Percentiles rank a stretch among this genome's conserved stretches.
These are phyloP conservation scores for Rhineura floridana DNA, from an alignment of 2,113 vertebrate species.

Conservation along the genomic window DNA sequence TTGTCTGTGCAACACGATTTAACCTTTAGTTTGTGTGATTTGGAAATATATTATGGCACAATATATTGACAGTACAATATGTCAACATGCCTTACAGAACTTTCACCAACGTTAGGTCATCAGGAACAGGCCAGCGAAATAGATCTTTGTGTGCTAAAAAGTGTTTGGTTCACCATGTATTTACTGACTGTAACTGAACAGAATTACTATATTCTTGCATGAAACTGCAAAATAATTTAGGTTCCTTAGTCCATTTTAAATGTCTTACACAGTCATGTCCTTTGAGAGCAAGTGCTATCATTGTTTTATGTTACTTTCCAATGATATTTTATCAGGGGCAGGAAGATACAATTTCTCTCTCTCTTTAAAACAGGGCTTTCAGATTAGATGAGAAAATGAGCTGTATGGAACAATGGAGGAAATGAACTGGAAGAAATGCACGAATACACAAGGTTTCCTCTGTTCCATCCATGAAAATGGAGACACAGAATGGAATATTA, in stretches of 20 bases:
- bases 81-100: conserved; percentile 15
- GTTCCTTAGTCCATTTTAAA: conserved; percentile 8
- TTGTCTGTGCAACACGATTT: neutral
- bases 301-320: conserved; percentile 22
- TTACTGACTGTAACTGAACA: neutral
- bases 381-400: conserved; percentile 18
- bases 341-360: conserved; percentile 10
- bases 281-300: neutral
- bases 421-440: conserved; percentile 42
- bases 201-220: neutral
- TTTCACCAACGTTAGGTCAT: neutral
- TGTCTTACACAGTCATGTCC: neutral
- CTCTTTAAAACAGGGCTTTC: neutral
- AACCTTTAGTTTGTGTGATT: neutral
- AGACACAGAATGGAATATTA: conserved; percentile 58
- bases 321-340: conserved; percentile 17
- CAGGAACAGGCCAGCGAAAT: neutral
- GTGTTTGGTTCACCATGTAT: neutral
- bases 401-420: conserved; percentile 44
- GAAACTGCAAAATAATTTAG: conserved; percentile 4
- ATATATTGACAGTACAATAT: neutral
- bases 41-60: conserved; percentile 42
- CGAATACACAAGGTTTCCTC: conserved; percentile 48
- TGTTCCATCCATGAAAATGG: conserved; percentile 61
- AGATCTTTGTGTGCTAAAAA: neutral